Evolutionary conservation across 92 coral and sea anemone species (phyloP).

Genomic region (Pocillopora grandis): DNA sequence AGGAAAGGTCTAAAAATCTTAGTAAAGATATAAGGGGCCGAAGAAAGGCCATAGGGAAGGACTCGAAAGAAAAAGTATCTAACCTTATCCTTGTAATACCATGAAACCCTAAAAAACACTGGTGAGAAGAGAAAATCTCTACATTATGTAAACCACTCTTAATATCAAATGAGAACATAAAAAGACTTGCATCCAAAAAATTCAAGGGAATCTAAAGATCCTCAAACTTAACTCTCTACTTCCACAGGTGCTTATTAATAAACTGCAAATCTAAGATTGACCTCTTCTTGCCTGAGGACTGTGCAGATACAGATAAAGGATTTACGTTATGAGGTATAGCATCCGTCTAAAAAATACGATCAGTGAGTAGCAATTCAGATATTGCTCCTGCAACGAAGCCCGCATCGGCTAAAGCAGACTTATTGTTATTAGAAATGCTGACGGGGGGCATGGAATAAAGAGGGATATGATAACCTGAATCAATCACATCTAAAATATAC

Average conservation of each 20-base stretch:
- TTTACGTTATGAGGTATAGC: neutral
- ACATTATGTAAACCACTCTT: conserved; percentile 57
- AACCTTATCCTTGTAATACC: conserved; percentile 20
- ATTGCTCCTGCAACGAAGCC: conserved; percentile 8
- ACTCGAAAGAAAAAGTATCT: conserved; percentile 37
- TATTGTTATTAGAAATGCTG: neutral
- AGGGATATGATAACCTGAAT: conserved; percentile 1
- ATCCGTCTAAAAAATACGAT: conserved; percentile 1
- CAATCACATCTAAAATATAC: conserved; percentile 10
- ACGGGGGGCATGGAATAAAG: conserved; percentile 8
- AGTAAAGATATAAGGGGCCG: conserved; percentile 56
- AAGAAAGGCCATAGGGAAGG: conserved; percentile 58
- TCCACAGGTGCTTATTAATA: conserved; percentile 22
- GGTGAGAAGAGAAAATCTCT: conserved; percentile 35
- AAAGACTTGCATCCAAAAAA: neutral
- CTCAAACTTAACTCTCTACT: conserved; percentile 22
- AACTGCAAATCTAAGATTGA: conserved; percentile 13
- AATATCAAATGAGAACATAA: conserved; percentile 40
- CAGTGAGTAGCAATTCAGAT: neutral
- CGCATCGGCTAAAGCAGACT: conserved; percentile 10
- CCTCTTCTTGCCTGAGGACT: conserved; percentile 12
- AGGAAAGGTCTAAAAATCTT: conserved; percentile 42
- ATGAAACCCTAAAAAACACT: conserved; percentile 49
- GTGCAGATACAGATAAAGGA: neutral
- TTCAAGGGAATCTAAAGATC: conserved; percentile 9